Conservation (phyloP, 1,140 invertebrate species). For the Papilio polytes region DNA sequence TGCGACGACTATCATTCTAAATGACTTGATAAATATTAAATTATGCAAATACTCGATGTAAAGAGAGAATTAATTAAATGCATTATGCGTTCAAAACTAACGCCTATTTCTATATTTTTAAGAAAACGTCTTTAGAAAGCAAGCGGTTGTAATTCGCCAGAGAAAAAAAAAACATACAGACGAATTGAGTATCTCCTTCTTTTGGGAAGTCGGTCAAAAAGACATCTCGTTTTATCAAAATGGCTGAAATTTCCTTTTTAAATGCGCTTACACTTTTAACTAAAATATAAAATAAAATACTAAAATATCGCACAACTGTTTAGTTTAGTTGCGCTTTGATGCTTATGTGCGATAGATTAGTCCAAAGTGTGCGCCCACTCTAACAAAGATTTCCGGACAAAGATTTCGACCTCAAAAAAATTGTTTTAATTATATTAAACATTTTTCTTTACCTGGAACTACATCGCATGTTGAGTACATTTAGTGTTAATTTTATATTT, state of each 20-base stretch:
- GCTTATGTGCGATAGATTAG: too few species aligned
- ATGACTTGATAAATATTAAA: slow-evolving; percentile 29
- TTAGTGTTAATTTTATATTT: neutral
- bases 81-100: neutral
- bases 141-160: neutral
- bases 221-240: neutral
- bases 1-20: slow-evolving; percentile 6
- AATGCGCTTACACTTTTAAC: too few species aligned
- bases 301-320: too few species aligned
- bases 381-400: neutral
- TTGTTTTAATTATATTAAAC: neutral
- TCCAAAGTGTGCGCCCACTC: too few species aligned
- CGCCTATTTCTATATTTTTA: neutral
- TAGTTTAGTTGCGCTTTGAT: too few species aligned
- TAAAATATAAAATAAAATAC: too few species aligned
- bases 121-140: slow-evolving; percentile 16
- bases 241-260: neutral
- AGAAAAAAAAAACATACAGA: neutral
- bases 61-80: slow-evolving; percentile 12
- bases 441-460: neutral
- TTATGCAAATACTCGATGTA: slow-evolving; percentile 18
- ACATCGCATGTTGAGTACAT: neutral
- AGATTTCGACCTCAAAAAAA: neutral
- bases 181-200: too few species aligned
- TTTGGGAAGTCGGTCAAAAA: too few species aligned